These are phyloP conservation scores for Agrotis exclamationis DNA, from an alignment of 2,888 invertebrate species.

Conservation along the genomic window DNA sequence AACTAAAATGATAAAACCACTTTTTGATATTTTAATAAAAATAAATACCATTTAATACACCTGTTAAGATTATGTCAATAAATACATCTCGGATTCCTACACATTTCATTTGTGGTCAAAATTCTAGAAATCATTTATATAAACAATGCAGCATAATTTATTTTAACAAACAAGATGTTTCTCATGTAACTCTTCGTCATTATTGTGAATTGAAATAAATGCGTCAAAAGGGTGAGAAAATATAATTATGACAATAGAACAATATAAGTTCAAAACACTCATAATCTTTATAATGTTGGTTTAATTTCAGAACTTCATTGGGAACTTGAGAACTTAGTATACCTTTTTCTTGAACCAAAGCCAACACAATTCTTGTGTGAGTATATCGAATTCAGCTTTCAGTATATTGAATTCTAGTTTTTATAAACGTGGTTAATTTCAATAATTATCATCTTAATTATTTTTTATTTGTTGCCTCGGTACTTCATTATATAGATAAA, in stretches of 20 bases:
- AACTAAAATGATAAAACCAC: too few species aligned
- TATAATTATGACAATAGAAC: not conserved
- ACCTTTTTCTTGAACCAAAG: not conserved
- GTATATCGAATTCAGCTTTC: too few species aligned
- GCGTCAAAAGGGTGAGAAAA: slow-evolving; percentile 29
- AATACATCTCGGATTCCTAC: too few species aligned
- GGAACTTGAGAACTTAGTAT: too few species aligned
- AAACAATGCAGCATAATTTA: not conserved
- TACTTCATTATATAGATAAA: too few species aligned
- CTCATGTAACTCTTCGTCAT: slow-evolving; percentile 6
- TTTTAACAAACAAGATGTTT: not conserved
- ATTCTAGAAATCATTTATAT: not conserved
- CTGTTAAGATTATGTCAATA: too few species aligned
- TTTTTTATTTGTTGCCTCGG: not conserved
- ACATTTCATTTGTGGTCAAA: not conserved
- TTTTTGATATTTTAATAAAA: too few species aligned
- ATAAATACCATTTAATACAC: too few species aligned
- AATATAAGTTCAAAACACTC: not conserved
- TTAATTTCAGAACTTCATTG: too few species aligned
- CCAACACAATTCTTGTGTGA: too few species aligned
- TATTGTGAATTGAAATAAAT: not conserved
- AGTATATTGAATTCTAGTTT: not conserved
- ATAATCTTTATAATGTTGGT: too few species aligned
- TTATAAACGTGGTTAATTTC: not conserved
- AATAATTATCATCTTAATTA: too few species aligned